Evolutionary conservation across 2,797 vertebrate species (phyloP).

Genomic region (Pristis pectinata): DNA sequence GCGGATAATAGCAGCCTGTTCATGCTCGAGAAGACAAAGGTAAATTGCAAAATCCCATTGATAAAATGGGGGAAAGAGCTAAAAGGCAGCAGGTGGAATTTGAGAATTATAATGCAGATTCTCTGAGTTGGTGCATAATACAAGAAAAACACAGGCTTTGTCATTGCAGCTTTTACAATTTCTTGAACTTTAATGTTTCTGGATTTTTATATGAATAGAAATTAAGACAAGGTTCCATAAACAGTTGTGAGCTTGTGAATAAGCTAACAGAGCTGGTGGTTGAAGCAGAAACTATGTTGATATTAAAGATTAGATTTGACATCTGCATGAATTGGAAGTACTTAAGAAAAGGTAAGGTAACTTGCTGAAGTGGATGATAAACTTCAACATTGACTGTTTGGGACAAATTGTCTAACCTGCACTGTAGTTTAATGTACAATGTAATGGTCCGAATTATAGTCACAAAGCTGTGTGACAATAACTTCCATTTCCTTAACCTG

Average conservation of each 20-base stretch:
- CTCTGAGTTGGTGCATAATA: neutral
- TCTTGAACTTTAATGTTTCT: too few relatives aligned
- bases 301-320: neutral
- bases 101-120: neutral
- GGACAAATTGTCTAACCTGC: neutral
- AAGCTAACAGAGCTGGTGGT: neutral
- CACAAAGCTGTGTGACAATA: neutral
- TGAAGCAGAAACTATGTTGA: neutral
- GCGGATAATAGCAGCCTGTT: neutral
- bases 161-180: too few relatives aligned
- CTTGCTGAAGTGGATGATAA: neutral
- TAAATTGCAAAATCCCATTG: neutral
- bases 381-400: neutral
- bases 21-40: neutral
- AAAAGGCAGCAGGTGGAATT: neutral
- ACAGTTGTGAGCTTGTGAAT: neutral
- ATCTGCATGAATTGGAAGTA: neutral
- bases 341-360: neutral
- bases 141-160: neutral
- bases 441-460: neutral
- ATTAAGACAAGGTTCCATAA: neutral
- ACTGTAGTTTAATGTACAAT: neutral
- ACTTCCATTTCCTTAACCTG: neutral
- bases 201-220: neutral
- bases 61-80: neutral